Percentiles rank a stretch among this genome's conserved stretches.
phyloP scores from a whole-genome alignment of 1,140 invertebrate genomes.

The Drosophila asahinai region DNA sequence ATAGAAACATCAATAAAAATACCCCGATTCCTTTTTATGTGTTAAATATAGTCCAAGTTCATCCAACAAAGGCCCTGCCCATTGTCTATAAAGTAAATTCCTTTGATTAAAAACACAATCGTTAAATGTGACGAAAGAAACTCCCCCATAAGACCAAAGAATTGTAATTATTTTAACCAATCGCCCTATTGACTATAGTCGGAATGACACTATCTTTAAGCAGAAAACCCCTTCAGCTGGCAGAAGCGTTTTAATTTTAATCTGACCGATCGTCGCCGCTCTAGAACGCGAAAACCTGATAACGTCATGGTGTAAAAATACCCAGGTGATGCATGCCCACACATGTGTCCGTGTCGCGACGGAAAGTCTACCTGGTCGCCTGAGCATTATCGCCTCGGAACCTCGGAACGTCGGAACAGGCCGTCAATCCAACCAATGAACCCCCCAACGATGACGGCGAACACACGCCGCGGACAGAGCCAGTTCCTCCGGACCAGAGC shows the following conservation, averaged over 20 bases:
- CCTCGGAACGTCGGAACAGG: neutral
- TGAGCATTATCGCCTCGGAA: slow-evolving; percentile 16
- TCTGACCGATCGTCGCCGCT: slow-evolving; percentile 30
- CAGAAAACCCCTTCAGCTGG: slow-evolving; percentile 29
- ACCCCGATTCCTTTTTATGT: no score
- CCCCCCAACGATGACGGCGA: slow-evolving; percentile 31
- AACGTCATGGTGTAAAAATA: slow-evolving; percentile 57
- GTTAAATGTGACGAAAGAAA: neutral
- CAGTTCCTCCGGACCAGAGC: slow-evolving; percentile 17
- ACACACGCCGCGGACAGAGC: slow-evolving; percentile 19
- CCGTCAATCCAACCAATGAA: slow-evolving; percentile 8
- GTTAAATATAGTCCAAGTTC: neutral
- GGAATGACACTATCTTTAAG: slow-evolving; percentile 10
- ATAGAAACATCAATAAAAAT: no score
- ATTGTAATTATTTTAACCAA: neutral
- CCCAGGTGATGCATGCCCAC: slow-evolving; percentile 40
- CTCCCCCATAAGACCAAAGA: no score
- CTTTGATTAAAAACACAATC: neutral
- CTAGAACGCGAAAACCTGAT: slow-evolving; percentile 15
- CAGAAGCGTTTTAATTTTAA: slow-evolving; percentile 20
- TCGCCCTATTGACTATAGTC: neutral
- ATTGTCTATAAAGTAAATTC: neutral
- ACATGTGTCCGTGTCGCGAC: slow-evolving; percentile 37
- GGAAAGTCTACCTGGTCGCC: slow-evolving; percentile 39
- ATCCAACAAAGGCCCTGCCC: neutral